Conservation (phyloP, 2,113 vertebrate species). For the Podarcis cretensis region DNA sequence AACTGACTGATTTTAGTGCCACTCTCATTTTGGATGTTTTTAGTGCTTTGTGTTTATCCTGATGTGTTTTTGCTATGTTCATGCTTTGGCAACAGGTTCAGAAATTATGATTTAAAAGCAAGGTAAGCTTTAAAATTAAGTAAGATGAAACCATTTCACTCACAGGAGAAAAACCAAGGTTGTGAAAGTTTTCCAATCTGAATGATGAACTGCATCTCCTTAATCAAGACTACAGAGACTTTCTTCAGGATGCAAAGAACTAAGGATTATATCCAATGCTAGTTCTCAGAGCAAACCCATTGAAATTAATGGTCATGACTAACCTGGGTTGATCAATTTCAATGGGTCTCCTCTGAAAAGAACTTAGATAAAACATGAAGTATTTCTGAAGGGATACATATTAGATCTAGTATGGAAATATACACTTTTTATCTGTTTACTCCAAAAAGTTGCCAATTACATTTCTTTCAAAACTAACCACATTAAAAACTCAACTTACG, state of each 20-base stretch:
- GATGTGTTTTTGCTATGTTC: neutral
- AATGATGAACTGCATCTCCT: neutral
- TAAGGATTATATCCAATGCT: neutral
- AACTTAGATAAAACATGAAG: neutral
- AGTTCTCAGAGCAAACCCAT: too few relatives aligned
- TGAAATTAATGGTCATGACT: too few relatives aligned
- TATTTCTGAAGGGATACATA: too few relatives aligned
- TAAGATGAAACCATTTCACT: neutral
- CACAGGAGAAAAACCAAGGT: neutral
- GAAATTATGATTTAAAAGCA: neutral
- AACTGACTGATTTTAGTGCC: neutral
- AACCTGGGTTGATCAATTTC: too few relatives aligned
- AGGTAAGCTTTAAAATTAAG: neutral
- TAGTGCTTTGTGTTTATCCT: neutral
- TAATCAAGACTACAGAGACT: neutral
- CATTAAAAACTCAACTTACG: conserved; percentile 73
- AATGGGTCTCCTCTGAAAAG: too few relatives aligned
- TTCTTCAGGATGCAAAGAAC: neutral
- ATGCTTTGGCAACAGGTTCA: neutral
- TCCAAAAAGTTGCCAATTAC: neutral
- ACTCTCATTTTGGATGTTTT: neutral
- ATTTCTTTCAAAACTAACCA: neutral
- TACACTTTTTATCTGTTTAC: neutral
- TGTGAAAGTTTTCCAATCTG: neutral
- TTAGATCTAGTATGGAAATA: neutral